A percentile compares a stretch with the other conserved stretches of the same genome.
Conservation (phyloP, 2,888 invertebrate genomes). For the Hyalella azteca region DNA sequence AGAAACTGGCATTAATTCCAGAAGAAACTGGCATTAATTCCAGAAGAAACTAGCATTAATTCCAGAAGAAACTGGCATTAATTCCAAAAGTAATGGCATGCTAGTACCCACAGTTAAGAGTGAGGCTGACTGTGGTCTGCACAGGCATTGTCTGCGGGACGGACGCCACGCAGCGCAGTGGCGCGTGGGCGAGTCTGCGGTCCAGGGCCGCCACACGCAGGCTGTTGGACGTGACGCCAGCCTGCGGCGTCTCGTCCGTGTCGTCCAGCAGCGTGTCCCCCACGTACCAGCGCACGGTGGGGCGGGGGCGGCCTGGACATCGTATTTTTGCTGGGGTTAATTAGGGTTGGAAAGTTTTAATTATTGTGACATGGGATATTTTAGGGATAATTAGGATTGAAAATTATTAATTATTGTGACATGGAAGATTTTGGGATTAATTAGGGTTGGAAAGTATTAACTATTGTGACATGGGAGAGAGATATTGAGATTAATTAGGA, state of each 20-base stretch:
- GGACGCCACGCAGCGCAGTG: constrained; percentile 1
- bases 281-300: constrained; percentile 11
- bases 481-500: too few relatives aligned
- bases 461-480: too few relatives aligned
- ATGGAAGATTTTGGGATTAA: too few relatives aligned
- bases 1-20: neutral
- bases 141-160: constrained; percentile 12
- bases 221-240: constrained; percentile 6
- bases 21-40: neutral
- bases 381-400: too few relatives aligned
- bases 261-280: constrained; percentile 19
- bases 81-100: neutral
- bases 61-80: neutral
- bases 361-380: too few relatives aligned
- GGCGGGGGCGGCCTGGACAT: neutral
- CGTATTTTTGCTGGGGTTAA: too few relatives aligned
- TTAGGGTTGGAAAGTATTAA: too few relatives aligned
- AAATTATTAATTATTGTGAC: too few relatives aligned
- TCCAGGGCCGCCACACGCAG: neutral
- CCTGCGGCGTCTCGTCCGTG: constrained; percentile 2
- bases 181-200: neutral
- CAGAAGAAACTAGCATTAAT: neutral
- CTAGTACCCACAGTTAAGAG: neutral
- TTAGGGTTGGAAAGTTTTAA: too few relatives aligned
- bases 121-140: neutral